Percentiles rank a stretch among this genome's conserved stretches.
Evolutionary conservation across 1,140 invertebrate genomes (phyloP).

Genomic region (Drosophila pectinifera): DNA sequence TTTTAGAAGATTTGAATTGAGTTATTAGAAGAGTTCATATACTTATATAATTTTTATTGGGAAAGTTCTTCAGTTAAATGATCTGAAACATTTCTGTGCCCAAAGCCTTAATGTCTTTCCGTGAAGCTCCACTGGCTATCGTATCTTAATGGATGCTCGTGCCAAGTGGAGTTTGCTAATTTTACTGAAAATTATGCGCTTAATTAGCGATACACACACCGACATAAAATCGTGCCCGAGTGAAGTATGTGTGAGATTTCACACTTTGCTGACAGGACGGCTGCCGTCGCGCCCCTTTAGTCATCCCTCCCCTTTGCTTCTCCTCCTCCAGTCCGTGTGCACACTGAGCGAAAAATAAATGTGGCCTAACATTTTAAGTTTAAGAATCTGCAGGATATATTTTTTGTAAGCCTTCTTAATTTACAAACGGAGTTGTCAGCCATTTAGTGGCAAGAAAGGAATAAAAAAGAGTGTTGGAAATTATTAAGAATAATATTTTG

Average conservation of each 20-base stretch:
- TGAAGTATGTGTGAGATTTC: conserved; percentile 70
- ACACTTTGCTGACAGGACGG: conserved; percentile 63
- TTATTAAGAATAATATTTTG: background rate
- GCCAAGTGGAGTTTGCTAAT: conserved; percentile 58
- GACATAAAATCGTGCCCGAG: conserved; percentile 19
- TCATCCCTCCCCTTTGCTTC: background rate
- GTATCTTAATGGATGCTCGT: conserved; percentile 25
- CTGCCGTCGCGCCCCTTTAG: conserved; percentile 14
- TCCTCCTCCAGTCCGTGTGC: background rate
- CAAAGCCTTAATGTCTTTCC: background rate
- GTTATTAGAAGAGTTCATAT: too few species aligned
- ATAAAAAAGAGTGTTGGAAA: background rate
- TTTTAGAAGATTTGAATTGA: too few species aligned
- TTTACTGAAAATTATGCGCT: conserved; percentile 66
- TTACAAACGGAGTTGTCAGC: background rate
- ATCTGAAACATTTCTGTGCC: background rate
- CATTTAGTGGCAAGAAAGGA: too few species aligned
- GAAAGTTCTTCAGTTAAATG: too few species aligned
- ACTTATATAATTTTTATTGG: too few species aligned
- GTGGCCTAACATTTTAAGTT: background rate
- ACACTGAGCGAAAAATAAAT: conserved; percentile 6
- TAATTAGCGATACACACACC: conserved; percentile 61
- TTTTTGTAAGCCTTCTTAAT: background rate
- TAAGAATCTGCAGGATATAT: background rate
- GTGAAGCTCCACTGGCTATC: conserved; percentile 10